Percentiles rank a stretch among this genome's conserved stretches.
Evolutionary conservation across 92 coral and sea anemone genomes (phyloP).

Genomic region (Chrysogorgia sp.): DNA sequence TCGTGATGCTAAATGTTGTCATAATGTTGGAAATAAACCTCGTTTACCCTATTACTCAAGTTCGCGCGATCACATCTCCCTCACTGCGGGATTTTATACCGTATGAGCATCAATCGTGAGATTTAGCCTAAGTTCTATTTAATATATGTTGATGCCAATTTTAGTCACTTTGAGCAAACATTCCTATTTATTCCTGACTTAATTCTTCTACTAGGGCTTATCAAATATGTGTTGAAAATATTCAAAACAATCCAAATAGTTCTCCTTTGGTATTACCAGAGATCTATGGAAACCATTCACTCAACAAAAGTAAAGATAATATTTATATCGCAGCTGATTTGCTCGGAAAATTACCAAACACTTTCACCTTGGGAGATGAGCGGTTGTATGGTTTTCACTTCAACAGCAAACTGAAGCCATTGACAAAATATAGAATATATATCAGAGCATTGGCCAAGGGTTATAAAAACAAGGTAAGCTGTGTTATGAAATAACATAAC

Average conservation of each 20-base stretch:
- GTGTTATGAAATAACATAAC: too few relatives aligned
- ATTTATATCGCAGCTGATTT: slow-evolving; percentile 35
- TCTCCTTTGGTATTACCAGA: slow-evolving; percentile 7
- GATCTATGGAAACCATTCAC: slow-evolving; percentile 34
- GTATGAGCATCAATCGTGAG: too few relatives aligned
- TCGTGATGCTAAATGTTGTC: too few relatives aligned
- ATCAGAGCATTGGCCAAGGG: slow-evolving; percentile 36
- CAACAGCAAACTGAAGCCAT: slow-evolving; percentile 16
- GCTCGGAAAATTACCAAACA: slow-evolving; percentile 3
- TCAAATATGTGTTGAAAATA: slow-evolving; percentile 36
- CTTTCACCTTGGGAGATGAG: slow-evolving; percentile 13
- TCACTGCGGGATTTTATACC: too few relatives aligned
- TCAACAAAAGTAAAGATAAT: slow-evolving; percentile 30
- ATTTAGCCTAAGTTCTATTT: too few relatives aligned
- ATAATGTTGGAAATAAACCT: too few relatives aligned
- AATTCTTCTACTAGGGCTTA: background rate
- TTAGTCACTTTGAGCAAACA: background rate
- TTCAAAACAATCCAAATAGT: slow-evolving; percentile 13
- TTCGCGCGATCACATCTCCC: too few relatives aligned
- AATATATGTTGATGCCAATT: too few relatives aligned
- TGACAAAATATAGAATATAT: slow-evolving; percentile 41
- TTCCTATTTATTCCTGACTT: background rate
- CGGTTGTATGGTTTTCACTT: slow-evolving; percentile 20
- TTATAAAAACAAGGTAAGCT: background rate
- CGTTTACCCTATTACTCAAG: too few relatives aligned